Conservation (phyloP, 2,797 vertebrate genomes). For the Falco columbarius region DNA sequence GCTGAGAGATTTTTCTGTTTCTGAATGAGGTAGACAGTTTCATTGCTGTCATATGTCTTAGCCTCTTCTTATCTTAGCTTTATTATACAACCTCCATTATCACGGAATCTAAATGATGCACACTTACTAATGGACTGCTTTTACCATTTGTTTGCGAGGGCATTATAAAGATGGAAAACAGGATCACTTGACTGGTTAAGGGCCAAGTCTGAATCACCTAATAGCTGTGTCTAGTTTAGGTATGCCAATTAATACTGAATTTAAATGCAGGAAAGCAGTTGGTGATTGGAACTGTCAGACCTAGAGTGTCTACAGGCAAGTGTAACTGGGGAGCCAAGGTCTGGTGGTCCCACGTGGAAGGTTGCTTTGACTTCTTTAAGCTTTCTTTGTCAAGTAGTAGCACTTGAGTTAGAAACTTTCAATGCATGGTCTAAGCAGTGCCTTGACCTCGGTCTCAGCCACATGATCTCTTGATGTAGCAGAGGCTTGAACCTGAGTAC, state of each 20-base stretch:
- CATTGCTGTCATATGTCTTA: neutral
- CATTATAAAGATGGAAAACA: neutral
- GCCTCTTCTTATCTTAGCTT: neutral
- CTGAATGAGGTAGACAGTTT: neutral
- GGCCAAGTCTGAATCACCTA: neutral
- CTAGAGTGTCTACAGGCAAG: neutral
- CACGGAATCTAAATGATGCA: neutral
- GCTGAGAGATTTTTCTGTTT: slow-evolving; percentile 3
- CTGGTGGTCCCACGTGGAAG: neutral
- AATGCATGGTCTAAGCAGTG: neutral
- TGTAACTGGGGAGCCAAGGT: neutral
- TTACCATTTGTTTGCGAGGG: neutral
- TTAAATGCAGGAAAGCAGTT: neutral
- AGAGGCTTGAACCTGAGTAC: neutral
- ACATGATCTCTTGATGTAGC: neutral
- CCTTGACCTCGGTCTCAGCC: neutral
- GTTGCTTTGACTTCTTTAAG: neutral
- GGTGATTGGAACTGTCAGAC: neutral
- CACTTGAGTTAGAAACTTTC: neutral
- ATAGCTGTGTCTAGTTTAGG: neutral
- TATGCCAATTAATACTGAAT: neutral
- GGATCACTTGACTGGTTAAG: neutral
- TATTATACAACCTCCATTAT: neutral
- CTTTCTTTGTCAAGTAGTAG: neutral
- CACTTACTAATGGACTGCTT: neutral